Base-by-base conservation (phyloP, 2,888 invertebrate species). In the Polyommatus icarus region DNA sequence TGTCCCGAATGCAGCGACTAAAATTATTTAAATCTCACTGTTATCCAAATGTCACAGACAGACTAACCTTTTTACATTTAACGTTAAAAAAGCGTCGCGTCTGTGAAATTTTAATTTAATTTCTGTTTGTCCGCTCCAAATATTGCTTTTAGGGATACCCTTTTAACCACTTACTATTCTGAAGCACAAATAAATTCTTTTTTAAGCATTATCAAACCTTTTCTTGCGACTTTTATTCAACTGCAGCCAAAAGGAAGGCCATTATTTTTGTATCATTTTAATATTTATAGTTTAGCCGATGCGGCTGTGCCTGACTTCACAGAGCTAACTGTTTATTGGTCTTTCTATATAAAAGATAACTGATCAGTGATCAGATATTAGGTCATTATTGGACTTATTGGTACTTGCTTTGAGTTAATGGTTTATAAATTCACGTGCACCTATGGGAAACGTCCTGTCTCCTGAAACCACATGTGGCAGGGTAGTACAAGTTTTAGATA, bases 11-110 rank as follows among this genome's bases (percentile, higher is more conserved):
- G 61, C 61, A 20, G 61, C 24, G 20, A 61, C 61, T 61, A 61
- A 61, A 61, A 61, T 61, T 10, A 61, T 61, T 61, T 61, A 61
- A 61, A 24, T 61, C 61, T n/a, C n/a, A n/a, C n/a, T n/a, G 61
- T 20, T 59, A 59, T 59, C 59, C n/a, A 59, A 59, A 20, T 24
- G 61, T 61, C 61, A 73, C 50, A 50, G 50, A 20, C 73, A 73
- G 73, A 46, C 50, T 20, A 46, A 10, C 36, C 15, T 73, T 73
- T 73, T 50, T 73, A 50, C 29, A 73, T 73, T 24, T n/a, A n/a
- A n/a, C 36, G 36, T 20, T 29, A 18, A 72, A 72, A 72, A 40
- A 73, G 73, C 50, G 20, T 29, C 46, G 73, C 61, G 20, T 61
- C 24, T 24, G 61, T 24, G 24, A 10, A 24, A 20, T 61, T 12